Conservation (phyloP, 2,113 vertebrate genomes). For the Perca fluviatilis region DNA sequence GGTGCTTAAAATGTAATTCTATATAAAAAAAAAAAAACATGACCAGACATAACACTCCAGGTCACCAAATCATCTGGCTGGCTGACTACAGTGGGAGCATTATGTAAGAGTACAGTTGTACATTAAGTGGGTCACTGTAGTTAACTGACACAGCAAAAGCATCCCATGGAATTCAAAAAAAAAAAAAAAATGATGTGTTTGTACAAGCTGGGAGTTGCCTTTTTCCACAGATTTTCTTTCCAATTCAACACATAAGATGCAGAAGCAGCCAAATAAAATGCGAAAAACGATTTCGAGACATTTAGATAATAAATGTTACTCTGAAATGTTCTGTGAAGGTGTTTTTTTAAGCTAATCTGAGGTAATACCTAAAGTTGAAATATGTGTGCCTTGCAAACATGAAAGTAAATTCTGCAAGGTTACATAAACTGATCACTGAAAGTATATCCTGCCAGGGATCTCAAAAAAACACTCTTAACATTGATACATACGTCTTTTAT, state of each 20-base stretch:
- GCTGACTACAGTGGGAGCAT: slow-evolving; percentile 15
- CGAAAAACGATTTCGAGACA: background rate
- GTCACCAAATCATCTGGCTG: slow-evolving; percentile 3
- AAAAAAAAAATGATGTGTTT: background rate
- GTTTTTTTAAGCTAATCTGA: too few relatives aligned
- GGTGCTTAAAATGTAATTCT: background rate
- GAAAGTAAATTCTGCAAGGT: too few relatives aligned
- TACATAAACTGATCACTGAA: too few relatives aligned
- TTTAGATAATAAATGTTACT: background rate
- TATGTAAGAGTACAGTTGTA: slow-evolving; percentile 56
- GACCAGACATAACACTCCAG: slow-evolving; percentile 17
- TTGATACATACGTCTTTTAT: too few relatives aligned
- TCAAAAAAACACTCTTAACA: too few relatives aligned
- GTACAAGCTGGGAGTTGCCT: background rate
- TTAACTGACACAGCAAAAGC: slow-evolving; percentile 23
- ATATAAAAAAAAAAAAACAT: slow-evolving; percentile 1
- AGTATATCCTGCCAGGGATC: too few relatives aligned
- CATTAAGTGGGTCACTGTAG: slow-evolving; percentile 65
- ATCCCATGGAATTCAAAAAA: slow-evolving; percentile 15
- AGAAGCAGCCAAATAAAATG: background rate
- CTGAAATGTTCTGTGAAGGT: too few relatives aligned
- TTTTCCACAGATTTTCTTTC: background rate
- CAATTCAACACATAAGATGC: background rate
- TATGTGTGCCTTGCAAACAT: too few relatives aligned
- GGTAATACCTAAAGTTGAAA: too few relatives aligned